Percentiles rank a stretch among this genome's conserved stretches.
phyloP scores from a whole-genome alignment of 2,113 vertebrate species.

The Hypomesus transpacificus region DNA sequence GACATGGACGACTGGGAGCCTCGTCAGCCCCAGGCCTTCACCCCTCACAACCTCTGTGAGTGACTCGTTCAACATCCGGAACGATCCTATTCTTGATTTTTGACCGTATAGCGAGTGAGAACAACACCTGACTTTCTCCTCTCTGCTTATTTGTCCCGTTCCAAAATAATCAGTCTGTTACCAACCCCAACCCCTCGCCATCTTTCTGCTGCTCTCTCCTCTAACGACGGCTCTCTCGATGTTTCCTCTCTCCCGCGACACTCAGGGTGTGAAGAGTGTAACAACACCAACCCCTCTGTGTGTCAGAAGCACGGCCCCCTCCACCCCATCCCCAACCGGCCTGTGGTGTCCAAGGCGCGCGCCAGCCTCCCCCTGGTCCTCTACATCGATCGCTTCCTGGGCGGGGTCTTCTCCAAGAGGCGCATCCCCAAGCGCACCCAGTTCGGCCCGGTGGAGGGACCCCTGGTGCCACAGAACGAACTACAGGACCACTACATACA shows the following conservation, averaged over 20 bases:
- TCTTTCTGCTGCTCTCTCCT: neutral
- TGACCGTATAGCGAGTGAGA: too few species aligned
- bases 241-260: conserved; percentile 14
- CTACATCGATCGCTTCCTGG: conserved; percentile 90
- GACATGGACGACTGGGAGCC: conserved; percentile 94
- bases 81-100: neutral
- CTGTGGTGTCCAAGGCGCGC: conserved; percentile 86
- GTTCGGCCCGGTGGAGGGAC: conserved; percentile 94
- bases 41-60: conserved; percentile 92
- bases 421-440: conserved; percentile 95
- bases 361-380: conserved; percentile 92
- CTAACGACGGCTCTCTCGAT: neutral
- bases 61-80: neutral
- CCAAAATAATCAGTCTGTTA: too few species aligned
- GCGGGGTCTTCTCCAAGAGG: conserved; percentile 92
- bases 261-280: conserved; percentile 97
- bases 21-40: conserved; percentile 81
- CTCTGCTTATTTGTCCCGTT: neutral
- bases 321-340: conserved; percentile 91
- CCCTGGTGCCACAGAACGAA: conserved; percentile 80
- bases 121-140: neutral
- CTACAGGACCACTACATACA: conserved; percentile 90
- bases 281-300: conserved; percentile 80
- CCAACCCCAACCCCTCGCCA: neutral
- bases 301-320: conserved; percentile 88